Percentiles rank a stretch among this genome's conserved stretches.
These are phyloP conservation scores for Tonatia bakeri DNA, from an alignment of 2,113 vertebrate genomes.

Conservation along the genomic window DNA sequence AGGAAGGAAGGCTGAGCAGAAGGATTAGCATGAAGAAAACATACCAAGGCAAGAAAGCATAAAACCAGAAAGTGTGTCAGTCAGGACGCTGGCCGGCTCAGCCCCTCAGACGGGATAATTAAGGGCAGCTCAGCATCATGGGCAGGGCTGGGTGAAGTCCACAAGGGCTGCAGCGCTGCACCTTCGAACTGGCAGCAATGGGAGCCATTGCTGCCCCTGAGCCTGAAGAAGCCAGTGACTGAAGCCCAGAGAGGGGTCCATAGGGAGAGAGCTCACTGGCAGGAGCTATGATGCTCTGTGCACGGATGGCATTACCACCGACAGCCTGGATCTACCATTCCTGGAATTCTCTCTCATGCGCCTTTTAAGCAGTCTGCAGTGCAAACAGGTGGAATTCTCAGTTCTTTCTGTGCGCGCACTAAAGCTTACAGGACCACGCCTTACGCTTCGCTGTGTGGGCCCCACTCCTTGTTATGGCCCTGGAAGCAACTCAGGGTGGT, in stretches of 20 bases:
- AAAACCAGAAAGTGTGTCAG: background rate
- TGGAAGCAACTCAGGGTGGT: background rate
- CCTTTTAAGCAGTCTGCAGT: background rate
- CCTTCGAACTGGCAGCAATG: background rate
- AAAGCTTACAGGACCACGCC: background rate
- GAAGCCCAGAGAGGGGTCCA: background rate
- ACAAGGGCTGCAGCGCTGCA: background rate
- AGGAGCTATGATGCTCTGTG: background rate
- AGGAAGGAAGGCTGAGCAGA: background rate
- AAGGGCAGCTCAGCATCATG: background rate
- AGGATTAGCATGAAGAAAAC: background rate
- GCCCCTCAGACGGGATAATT: background rate
- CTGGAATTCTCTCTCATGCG: background rate
- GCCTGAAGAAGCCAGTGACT: background rate
- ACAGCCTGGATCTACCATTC: background rate
- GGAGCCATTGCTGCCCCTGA: background rate
- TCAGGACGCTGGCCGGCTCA: background rate
- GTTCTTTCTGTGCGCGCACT: too few species aligned
- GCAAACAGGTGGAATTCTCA: background rate
- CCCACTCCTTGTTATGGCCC: background rate
- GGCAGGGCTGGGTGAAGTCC: background rate
- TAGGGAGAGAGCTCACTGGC: too few species aligned
- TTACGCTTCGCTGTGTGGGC: background rate
- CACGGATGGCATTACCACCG: background rate
- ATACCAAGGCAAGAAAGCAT: background rate